These are phyloP conservation scores for Temnothorax longispinosus DNA, from an alignment of 1,140 invertebrate genomes.

Conservation along the genomic window DNA sequence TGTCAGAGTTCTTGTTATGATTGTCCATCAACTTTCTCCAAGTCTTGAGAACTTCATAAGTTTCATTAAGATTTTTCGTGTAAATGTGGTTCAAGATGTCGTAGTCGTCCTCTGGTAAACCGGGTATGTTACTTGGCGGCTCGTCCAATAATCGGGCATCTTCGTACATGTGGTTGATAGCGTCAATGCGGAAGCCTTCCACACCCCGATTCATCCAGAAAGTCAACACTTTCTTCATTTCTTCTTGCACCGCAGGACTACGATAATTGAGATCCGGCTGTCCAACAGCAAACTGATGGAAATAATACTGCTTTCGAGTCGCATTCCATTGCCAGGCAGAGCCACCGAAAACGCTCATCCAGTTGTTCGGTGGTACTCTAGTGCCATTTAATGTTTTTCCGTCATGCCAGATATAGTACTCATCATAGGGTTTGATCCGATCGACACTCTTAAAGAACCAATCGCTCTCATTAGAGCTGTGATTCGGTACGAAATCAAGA, in stretches of 20 bases:
- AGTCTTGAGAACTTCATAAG: constrained; percentile 78
- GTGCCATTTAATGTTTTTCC: constrained; percentile 75
- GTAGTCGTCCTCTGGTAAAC: constrained; percentile 75
- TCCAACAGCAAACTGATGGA: constrained; percentile 87
- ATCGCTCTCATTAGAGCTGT: constrained; percentile 89
- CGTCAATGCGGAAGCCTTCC: constrained; percentile 90
- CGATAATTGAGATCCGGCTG: constrained; percentile 91
- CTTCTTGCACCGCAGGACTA: constrained; percentile 84
- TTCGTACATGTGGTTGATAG: constrained; percentile 86
- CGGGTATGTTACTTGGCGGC: constrained; percentile 63
- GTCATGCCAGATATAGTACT: constrained; percentile 90
- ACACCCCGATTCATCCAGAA: constrained; percentile 87
- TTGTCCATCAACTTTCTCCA: constrained; percentile 76
- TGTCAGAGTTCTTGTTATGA: constrained; percentile 17
- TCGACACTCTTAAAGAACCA: constrained; percentile 89
- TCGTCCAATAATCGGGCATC: constrained; percentile 80
- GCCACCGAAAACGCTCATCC: constrained; percentile 83
- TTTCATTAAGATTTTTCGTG: constrained; percentile 78
- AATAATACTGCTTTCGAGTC: constrained; percentile 87
- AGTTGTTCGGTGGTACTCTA: constrained; percentile 77
- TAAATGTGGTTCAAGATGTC: constrained; percentile 77
- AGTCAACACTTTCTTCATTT: constrained; percentile 87
- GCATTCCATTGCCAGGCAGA: constrained; percentile 87
- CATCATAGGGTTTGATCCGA: constrained; percentile 87
- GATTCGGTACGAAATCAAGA: constrained; percentile 92